phyloP scores from a whole-genome alignment of 2,797 vertebrate species.

The Triplophysa yarkandensis region DNA sequence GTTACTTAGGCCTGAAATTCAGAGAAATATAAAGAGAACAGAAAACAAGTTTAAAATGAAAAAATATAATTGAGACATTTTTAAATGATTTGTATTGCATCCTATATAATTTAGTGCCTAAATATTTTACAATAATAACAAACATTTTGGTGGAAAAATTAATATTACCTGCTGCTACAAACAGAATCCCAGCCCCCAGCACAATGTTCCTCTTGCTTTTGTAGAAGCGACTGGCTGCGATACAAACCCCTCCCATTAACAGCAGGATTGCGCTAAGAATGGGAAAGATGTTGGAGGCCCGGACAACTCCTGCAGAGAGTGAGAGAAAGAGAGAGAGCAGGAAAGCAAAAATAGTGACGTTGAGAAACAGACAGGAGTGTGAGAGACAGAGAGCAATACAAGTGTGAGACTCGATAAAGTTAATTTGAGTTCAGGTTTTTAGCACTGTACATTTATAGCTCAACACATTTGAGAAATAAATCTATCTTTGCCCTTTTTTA shows the following conservation, averaged over 20 bases:
- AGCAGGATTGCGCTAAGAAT: slow-evolving; percentile 94
- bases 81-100: too few species aligned
- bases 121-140: background rate
- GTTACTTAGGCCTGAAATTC: slow-evolving; percentile 85
- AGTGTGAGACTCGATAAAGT: slow-evolving; percentile 4
- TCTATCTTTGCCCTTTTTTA: background rate
- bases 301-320: slow-evolving; percentile 79
- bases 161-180: slow-evolving; percentile 93
- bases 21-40: background rate
- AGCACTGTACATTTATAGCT: slow-evolving; percentile 13
- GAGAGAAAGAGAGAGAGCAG: slow-evolving; percentile 1
- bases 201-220: slow-evolving; percentile 92
- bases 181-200: slow-evolving; percentile 90
- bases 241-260: slow-evolving; percentile 91
- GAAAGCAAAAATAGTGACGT: background rate
- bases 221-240: slow-evolving; percentile 93
- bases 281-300: slow-evolving; percentile 95
- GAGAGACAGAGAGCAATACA: background rate
- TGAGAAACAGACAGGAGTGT: slow-evolving; percentile 5
- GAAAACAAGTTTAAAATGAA: background rate
- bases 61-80: too few species aligned
- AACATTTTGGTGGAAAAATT: background rate
- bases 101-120: background rate
- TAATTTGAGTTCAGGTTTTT: slow-evolving; percentile 21
- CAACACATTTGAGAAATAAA: background rate